Conservation (phyloP, 2,797 vertebrate species). For the Odontamblyopus rebecca region DNA sequence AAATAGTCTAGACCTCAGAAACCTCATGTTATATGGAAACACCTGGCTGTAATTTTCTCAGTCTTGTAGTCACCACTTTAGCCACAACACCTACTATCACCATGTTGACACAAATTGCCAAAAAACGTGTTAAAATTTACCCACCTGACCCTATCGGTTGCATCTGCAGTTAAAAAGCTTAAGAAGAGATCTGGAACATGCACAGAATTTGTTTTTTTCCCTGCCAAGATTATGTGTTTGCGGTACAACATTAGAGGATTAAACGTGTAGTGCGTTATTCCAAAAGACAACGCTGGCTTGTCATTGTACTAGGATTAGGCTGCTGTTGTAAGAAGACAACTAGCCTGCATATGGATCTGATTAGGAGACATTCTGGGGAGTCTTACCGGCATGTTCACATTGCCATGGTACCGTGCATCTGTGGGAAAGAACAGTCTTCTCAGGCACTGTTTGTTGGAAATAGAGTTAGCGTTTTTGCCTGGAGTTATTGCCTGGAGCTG, state of each 20-base stretch:
- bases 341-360: constrained; percentile 74
- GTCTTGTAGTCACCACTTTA: constrained; percentile 27
- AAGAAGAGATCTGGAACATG: constrained; percentile 49
- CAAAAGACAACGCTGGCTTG: constrained; percentile 40
- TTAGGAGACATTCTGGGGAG: constrained; percentile 59
- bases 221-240: constrained; percentile 60
- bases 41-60: constrained; percentile 23
- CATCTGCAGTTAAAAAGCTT: constrained; percentile 54
- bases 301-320: constrained; percentile 36
- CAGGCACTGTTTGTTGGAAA: constrained; percentile 44
- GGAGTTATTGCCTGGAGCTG: constrained; percentile 51
- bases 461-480: constrained; percentile 25
- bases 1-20: neutral
- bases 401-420: constrained; percentile 56
- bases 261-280: constrained; percentile 39
- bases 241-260: constrained; percentile 60
- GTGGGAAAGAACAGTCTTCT: constrained; percentile 28
- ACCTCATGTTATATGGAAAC: constrained; percentile 27
- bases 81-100: constrained; percentile 25
- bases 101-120: constrained; percentile 28
- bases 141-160: constrained; percentile 40
- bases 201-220: constrained; percentile 57
- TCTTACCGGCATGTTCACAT: constrained; percentile 66
- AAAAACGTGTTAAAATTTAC: constrained; percentile 39
- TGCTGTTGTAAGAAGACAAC: constrained; percentile 43